Conservation (phyloP, 2,113 vertebrate genomes). For the Tragelaphus imberbis region DNA sequence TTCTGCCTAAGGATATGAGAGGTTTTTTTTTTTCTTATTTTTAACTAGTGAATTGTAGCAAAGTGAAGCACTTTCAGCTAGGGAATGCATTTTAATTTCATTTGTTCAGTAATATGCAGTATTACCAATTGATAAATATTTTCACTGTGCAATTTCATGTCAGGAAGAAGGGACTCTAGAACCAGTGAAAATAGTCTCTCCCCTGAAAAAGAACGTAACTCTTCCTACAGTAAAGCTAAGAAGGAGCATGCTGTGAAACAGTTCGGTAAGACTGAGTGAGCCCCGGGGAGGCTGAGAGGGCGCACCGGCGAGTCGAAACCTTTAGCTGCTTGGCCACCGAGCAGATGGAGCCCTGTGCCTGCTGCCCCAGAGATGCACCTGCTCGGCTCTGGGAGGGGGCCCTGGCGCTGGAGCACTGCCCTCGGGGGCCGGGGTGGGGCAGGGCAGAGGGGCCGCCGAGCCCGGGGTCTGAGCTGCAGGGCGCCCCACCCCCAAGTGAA, state of each 20-base stretch:
- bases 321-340: background rate
- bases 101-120: background rate
- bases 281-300: background rate
- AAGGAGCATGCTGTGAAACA: background rate
- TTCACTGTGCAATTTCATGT: conserved; percentile 18
- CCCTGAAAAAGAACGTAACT: background rate
- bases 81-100: background rate
- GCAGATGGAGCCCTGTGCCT: background rate
- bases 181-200: background rate
- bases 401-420: background rate
- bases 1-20: background rate
- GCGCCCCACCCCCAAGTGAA: no score
- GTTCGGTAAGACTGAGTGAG: background rate
- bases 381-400: background rate
- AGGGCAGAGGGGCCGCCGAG: background rate
- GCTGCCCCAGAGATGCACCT: no score
- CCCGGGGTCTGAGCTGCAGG: background rate
- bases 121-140: background rate
- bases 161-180: conserved; percentile 47
- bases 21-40: background rate
- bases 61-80: background rate
- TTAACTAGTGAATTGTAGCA: background rate
- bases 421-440: background rate
- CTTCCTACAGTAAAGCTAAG: background rate
- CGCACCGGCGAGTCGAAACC: accelerated